A percentile compares a stretch with the other conserved stretches of the same genome.
These are phyloP conservation scores for Xyrauchen texanus DNA, from an alignment of 2,113 vertebrate species.

Conservation along the genomic window DNA sequence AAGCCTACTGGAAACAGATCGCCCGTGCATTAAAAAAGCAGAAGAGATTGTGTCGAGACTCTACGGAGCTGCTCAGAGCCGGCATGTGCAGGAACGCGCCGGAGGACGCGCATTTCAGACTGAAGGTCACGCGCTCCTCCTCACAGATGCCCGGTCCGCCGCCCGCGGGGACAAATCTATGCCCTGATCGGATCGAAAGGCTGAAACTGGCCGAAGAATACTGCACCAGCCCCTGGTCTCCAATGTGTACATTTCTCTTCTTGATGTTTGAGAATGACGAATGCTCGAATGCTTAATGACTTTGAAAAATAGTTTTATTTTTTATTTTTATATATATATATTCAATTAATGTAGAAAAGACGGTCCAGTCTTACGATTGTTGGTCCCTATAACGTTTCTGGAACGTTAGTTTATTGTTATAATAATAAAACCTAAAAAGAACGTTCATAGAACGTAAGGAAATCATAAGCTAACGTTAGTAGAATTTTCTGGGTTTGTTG, in stretches of 20 bases:
- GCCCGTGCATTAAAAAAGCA: constrained; percentile 76
- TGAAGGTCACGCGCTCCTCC: constrained; percentile 49
- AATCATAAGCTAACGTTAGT: too few species aligned
- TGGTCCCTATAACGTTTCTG: too few species aligned
- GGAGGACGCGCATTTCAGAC: constrained; percentile 75
- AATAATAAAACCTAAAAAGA: too few species aligned
- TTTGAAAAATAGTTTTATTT: background rate
- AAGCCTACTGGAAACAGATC: constrained; percentile 86
- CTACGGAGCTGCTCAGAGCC: constrained; percentile 70
- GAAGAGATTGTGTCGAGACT: constrained; percentile 77
- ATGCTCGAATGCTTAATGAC: constrained; percentile 68
- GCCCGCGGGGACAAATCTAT: constrained; percentile 51
- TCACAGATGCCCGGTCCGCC: background rate
- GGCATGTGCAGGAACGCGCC: constrained; percentile 79
- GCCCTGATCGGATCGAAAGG: constrained; percentile 67
- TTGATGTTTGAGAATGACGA: constrained; percentile 80
- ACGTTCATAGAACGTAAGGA: too few species aligned
- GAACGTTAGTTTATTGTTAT: too few species aligned
- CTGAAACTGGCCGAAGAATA: constrained; percentile 78
- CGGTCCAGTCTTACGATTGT: too few species aligned
- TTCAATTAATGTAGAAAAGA: too few species aligned
- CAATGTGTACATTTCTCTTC: constrained; percentile 84
- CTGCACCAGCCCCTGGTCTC: constrained; percentile 78
- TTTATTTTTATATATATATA: too few species aligned
- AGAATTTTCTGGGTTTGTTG: too few species aligned